Percentiles rank a stretch among this genome's conserved stretches.
Evolutionary conservation across 2,888 invertebrate species (phyloP).

Genomic region (Synanthedon andrenaeformis): DNA sequence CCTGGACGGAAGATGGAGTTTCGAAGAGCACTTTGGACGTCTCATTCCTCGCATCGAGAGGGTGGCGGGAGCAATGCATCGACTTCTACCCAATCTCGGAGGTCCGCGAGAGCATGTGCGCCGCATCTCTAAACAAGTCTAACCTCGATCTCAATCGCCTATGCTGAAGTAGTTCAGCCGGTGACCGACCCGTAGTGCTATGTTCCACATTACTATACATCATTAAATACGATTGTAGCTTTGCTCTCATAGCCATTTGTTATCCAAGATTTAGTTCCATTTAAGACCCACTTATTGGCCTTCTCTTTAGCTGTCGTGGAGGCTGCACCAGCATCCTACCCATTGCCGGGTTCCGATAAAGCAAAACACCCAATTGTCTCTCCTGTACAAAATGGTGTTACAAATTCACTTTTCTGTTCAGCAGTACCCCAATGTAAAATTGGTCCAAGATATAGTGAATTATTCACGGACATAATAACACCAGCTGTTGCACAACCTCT

Average conservation of each 20-base stretch:
- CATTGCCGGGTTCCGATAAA: conserved; percentile 93
- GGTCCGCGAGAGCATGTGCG: no score
- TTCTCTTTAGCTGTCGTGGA: conserved; percentile 82
- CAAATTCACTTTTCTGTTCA: conserved; percentile 83
- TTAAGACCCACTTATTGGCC: conserved; percentile 80
- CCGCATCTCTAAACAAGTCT: no score
- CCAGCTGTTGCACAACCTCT: conserved; percentile 93
- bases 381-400: conserved; percentile 77
- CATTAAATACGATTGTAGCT: conserved; percentile 84
- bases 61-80: no score
- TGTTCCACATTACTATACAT: no score
- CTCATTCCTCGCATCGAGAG: no score
- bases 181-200: no score
- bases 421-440: conserved; percentile 81
- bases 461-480: conserved; percentile 95
- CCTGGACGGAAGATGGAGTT: no score
- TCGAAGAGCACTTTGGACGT: no score
- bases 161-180: no score
- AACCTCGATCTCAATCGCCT: no score
- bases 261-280: conserved; percentile 96
- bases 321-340: conserved; percentile 97
- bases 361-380: conserved; percentile 90
- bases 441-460: conserved; percentile 90
- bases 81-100: no score
- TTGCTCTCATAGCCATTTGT: conserved; percentile 92